Evolutionary conservation across 2,888 invertebrate genomes (phyloP).

Genomic region (Lapara coniferarum): DNA sequence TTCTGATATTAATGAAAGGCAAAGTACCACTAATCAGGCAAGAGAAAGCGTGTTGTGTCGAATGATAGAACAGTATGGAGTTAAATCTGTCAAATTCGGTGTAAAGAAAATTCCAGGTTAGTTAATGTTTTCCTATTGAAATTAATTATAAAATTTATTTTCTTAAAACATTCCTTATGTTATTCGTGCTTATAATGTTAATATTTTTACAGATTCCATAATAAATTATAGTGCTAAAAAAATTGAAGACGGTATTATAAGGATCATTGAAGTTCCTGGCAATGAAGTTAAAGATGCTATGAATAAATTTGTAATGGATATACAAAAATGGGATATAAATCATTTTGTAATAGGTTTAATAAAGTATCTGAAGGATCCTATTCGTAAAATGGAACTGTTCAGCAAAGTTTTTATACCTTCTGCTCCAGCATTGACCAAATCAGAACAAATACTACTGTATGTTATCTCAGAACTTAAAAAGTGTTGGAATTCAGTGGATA

Average conservation of each 20-base stretch:
- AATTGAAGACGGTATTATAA: constrained; percentile 53
- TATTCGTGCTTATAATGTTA: no score
- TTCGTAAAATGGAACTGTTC: constrained; percentile 61
- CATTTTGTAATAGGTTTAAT: constrained; percentile 58
- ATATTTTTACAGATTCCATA: constrained; percentile 54
- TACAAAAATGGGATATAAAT: constrained; percentile 51
- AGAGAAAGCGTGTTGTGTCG: constrained; percentile 60
- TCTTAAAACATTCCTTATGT: no score
- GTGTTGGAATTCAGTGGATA: constrained; percentile 41
- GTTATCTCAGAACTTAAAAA: constrained; percentile 53
- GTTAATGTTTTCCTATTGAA: constrained; percentile 14
- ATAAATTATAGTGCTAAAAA: constrained; percentile 46
- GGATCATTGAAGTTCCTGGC: constrained; percentile 48
- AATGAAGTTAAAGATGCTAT: constrained; percentile 49
- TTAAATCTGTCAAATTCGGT: constrained; percentile 38
- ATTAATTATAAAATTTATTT: no score
- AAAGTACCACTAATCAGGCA: constrained; percentile 29
- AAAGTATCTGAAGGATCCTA: constrained; percentile 58
- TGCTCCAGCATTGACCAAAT: constrained; percentile 67
- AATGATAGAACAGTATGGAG: constrained; percentile 64
- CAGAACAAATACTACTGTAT: constrained; percentile 69
- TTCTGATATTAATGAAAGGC: constrained; percentile 19
- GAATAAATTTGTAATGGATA: constrained; percentile 56
- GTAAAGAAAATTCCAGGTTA: constrained; percentile 59
- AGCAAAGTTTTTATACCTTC: constrained; percentile 52